These are phyloP conservation scores for Ictalurus furcatus DNA, from an alignment of 2,113 vertebrate genomes.

Conservation along the genomic window DNA sequence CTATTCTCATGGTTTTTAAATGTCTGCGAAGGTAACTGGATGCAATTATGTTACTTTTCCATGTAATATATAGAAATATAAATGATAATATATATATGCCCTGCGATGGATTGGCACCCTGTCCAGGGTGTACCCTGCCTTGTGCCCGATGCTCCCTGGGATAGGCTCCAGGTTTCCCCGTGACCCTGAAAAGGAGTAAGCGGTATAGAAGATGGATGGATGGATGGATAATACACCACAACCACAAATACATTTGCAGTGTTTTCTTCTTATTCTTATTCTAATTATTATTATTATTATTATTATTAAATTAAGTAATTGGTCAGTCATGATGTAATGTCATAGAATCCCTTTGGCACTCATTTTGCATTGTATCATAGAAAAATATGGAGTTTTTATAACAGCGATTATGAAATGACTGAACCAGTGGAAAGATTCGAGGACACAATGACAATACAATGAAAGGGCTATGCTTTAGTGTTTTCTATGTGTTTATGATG, in stretches of 20 bases:
- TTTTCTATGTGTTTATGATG: neutral
- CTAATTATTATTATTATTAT: too few relatives aligned
- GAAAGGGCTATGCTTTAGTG: neutral
- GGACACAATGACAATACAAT: neutral
- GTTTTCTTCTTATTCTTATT: too few relatives aligned
- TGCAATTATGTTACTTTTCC: neutral
- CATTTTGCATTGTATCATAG: neutral
- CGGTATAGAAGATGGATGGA: too few relatives aligned
- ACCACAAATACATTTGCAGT: too few relatives aligned
- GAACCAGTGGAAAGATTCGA: neutral
- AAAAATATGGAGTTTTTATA: neutral
- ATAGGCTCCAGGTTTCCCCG: too few relatives aligned
- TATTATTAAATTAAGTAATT: neutral
- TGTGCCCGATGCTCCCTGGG: too few relatives aligned
- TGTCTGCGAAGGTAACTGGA: neutral
- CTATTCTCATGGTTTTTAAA: conserved; percentile 1
- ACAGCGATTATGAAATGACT: neutral
- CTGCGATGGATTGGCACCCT: too few relatives aligned
- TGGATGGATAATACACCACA: too few relatives aligned
- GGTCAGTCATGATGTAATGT: neutral
- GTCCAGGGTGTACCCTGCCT: too few relatives aligned
- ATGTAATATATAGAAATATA: neutral
- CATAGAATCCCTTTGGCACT: neutral
- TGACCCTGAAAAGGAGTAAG: too few relatives aligned
- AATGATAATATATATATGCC: too few relatives aligned